Base-by-base conservation (phyloP, 2,888 invertebrate species). In the Cloeon dipterum region DNA sequence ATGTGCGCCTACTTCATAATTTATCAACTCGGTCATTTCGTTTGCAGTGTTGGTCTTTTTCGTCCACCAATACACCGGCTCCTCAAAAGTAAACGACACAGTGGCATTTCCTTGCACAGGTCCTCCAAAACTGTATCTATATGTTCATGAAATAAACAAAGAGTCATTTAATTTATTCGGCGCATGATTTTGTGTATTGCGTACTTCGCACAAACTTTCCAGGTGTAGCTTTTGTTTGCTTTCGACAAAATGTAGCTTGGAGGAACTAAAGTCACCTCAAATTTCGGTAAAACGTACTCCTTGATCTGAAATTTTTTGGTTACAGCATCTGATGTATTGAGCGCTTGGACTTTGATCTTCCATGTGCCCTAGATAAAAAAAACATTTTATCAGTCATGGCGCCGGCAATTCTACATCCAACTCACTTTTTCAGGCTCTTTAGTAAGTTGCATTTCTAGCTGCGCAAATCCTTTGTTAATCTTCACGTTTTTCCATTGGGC, bases 401-500 rank as follows among this genome's bases (percentile, higher is more conserved):
- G n/a, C n/a, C n/a, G n/a, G n/a, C n/a, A n/a, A n/a, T n/a, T n/a
- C n/a, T n/a, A n/a, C n/a, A n/a, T n/a, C n/a, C n/a, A n/a, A n/a
- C 13, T 18, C 42, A 45, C 49, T 38, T 45, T 45, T 17, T 44
- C 41, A 2, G 51, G 51, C 32, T 53, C 50, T 32, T 44, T 44
- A 17, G 49, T 48, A 45, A 62, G 42, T 48, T 63, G 46, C 57
- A 70, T 47, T 53, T 52, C 45, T 45, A 59, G 45, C 57, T 73
- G 73, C 1, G 63, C 64, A 35, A 76, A 52, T 3, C 76, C 76
- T 17, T 66, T 57, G 40, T 68, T 58, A 0, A 68, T 66, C 29
- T 61, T 62, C 3, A 70, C 55, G 34, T 64, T 62, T 17, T 56
- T 54, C 76, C 76, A 77, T 44, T 72, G 66, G 1, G 65, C 64